A percentile compares a stretch with the other conserved stretches of the same genome.
These are phyloP conservation scores for Zhuqinia jingwanae DNA, from an alignment of 2,888 invertebrate genomes.

Conservation along the genomic window DNA sequence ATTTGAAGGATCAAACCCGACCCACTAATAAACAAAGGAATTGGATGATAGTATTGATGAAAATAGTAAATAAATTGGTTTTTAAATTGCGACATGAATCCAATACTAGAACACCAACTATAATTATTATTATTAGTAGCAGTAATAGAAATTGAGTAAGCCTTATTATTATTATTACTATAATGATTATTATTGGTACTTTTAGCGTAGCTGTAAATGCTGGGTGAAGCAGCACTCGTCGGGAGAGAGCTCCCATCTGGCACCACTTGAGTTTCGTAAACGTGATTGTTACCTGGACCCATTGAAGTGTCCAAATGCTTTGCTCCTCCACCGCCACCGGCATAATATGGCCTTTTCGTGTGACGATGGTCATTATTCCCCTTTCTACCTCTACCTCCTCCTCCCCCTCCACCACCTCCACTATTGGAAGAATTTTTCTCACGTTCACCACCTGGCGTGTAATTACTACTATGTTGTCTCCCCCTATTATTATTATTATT, in stretches of 20 bases:
- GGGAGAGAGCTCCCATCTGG: slow-evolving; percentile 52
- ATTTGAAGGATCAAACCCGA: slow-evolving; percentile 34
- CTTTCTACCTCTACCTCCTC: slow-evolving; percentile 35
- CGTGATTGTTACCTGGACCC: slow-evolving; percentile 53
- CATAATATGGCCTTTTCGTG: slow-evolving; percentile 39
- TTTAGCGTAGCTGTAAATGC: slow-evolving; percentile 9
- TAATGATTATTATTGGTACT: slow-evolving; percentile 52
- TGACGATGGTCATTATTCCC: slow-evolving; percentile 46
- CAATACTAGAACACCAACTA: background rate
- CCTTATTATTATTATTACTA: slow-evolving; percentile 34
- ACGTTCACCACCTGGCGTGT: slow-evolving; percentile 63
- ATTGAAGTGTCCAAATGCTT: slow-evolving; percentile 44
- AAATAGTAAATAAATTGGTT: slow-evolving; percentile 26
- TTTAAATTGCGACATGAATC: slow-evolving; percentile 34
- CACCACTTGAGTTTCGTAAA: slow-evolving; percentile 62
- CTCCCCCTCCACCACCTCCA: background rate
- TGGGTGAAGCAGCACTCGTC: slow-evolving; percentile 24
- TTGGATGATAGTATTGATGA: slow-evolving; percentile 31
- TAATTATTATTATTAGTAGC: background rate
- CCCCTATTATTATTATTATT: slow-evolving; percentile 48
- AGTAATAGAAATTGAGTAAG: slow-evolving; percentile 27
- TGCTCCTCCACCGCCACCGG: slow-evolving; percentile 12
- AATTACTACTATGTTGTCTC: slow-evolving; percentile 62
- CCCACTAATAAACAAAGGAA: slow-evolving; percentile 33
- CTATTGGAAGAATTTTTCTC: slow-evolving; percentile 30